Base-by-base conservation (phyloP, 2,113 vertebrate species). In the Craseonycteris thonglongyai region DNA sequence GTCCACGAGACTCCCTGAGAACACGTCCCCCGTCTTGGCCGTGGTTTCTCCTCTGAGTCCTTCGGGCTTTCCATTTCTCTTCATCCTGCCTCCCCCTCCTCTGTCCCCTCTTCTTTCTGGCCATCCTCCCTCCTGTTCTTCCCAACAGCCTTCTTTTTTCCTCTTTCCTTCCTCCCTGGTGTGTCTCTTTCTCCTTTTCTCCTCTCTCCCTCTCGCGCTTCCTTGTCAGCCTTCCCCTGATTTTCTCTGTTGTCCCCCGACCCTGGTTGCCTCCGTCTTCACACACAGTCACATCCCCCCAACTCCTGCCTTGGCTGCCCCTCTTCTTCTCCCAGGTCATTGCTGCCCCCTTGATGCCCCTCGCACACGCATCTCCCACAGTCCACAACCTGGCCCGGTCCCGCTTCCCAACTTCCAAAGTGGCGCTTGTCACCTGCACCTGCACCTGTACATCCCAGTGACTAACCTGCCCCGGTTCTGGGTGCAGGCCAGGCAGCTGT, bases 1-100 rank as follows among this genome's bases (percentile, higher is more conserved):
- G 1, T 3, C 3, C 3, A 8, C 1, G 26, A 33, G 54, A 6
- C 42, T 69, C 28, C 33, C 59, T 7, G 3, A 33, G 33, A 6
- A 26, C 6, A 0, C 3, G 22, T 9, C 65, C 6, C 0, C 7
- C 0, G 4, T 26, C 7, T 45, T 42, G 54, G 2, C 7, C 9
- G 1, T 6, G 42, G 10, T 35, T n/a, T 49, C 11, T 5, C 28
- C 11, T 1, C 0, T 0, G 45, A 16, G 6, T 2, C 6, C 30
- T 33, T 28, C 38, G 5, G 22, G 21, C 13, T 88, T 24, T 8
- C 12, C 8, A 18, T 8, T 22, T 26, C 58, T 79, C 35, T 58
- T 33, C 33, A 5, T 16, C 26, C 54, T 22, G 15, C 18, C 3
- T 13, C 18, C n/a, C 1, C 38, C 58, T 40, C 35, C 26, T 22